Evolutionary conservation across 2,888 invertebrate species (phyloP), one percentile per base, ranked within the genome.

Genomic region (Punctoribates punctum): DNA sequence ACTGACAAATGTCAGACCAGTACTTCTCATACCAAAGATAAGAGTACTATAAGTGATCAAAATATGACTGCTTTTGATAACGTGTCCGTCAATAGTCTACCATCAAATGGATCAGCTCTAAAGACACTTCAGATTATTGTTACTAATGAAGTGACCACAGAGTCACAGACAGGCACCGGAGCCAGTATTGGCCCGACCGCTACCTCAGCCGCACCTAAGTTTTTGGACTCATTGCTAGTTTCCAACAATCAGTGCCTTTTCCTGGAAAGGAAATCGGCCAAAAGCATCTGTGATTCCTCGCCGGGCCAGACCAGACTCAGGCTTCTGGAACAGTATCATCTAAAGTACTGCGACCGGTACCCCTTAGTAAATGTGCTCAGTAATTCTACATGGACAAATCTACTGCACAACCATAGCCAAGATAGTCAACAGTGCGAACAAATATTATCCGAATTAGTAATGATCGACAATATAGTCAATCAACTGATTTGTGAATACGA

Each of bases 401-500:
- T 73, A 57, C 38, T 51, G 9, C 11, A 48, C 48, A 48, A 48
- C 48, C n/a, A 46, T 34, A 62, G 70, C 38, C 27, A 27, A 13
- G 42, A 73, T 25, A 34, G 48, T 27, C 20, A 70, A 20, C 27
- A 73, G 13, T 76, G 76, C 27, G 34, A 57, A 23, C 27, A 46
- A 3, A 76, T 73, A 27, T 38, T 76, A 27, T 54, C 48, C 23
- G 76, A 76, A 51, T 48, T 76, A 48, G 15, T 76, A 3, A 34
- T 57, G 20, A 29, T 76, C 25, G 76, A 76, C 38, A 65, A 73
- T 34, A 17, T 60, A 27, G 76, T 73, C 29, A 70, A 76, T 38
- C 51, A 73, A 54, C 60, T 76, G 27, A 51, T 70, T 29, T 75
- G 75, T 48, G 70, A 70, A 23, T 75, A 54, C 38, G 27, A 75